Conservation (phyloP, 2,888 invertebrate species). For the Amblyjoppa fuscipennis region DNA sequence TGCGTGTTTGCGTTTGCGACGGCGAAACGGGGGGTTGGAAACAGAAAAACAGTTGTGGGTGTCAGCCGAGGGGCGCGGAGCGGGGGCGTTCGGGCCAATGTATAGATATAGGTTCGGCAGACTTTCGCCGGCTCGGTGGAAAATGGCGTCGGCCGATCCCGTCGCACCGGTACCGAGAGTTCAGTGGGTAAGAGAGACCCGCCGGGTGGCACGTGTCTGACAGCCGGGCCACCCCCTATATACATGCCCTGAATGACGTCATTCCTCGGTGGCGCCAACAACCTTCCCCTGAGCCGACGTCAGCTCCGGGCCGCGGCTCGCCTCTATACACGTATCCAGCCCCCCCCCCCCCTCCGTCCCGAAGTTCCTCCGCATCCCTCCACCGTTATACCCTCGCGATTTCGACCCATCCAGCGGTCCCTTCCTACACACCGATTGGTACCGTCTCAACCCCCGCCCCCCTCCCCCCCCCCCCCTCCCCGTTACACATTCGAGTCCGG, state of each 20-base stretch:
- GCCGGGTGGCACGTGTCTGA: conserved; percentile 75
- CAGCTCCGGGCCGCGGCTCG: conserved; percentile 67
- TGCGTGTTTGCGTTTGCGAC: background rate
- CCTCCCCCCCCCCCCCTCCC: background rate
- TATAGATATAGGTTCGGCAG: background rate
- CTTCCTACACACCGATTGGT: conserved; percentile 23
- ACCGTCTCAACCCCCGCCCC: background rate
- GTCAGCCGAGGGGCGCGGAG: background rate
- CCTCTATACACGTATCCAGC: conserved; percentile 38
- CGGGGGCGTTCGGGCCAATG: conserved; percentile 11
- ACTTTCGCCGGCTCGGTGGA: conserved; percentile 8
- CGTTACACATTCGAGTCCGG: background rate
- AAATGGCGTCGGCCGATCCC: conserved; percentile 63
- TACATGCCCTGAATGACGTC: conserved; percentile 77
- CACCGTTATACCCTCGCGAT: conserved; percentile 9
- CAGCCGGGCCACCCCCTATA: conserved; percentile 66
- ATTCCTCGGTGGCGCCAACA: conserved; percentile 79
- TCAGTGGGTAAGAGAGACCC: conserved; percentile 72
- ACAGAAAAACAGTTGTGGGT: conserved; percentile 17
- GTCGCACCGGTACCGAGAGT: conserved; percentile 68
- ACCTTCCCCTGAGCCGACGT: conserved; percentile 75
- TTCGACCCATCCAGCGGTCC: conserved; percentile 3
- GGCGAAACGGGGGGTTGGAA: background rate
- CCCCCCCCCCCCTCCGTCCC: conserved; percentile 19
- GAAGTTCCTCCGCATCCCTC: conserved; percentile 10